phyloP scores from a whole-genome alignment of 2,888 invertebrate genomes.

The Tuta absoluta region DNA sequence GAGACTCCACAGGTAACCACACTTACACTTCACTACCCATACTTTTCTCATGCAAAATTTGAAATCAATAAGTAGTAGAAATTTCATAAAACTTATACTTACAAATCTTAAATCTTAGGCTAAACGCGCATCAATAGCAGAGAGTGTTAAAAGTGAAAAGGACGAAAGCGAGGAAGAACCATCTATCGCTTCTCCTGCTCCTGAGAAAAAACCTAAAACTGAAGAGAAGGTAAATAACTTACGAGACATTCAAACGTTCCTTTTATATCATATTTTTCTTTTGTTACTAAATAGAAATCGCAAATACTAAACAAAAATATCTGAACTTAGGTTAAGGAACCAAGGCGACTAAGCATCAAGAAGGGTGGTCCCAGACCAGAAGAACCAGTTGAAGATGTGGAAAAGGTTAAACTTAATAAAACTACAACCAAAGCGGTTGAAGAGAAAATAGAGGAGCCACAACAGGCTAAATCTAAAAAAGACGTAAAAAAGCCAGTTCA shows the following conservation, averaged over 20 bases:
- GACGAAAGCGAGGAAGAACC: constrained; percentile 66
- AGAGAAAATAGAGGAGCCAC: constrained; percentile 63
- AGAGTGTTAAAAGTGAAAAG: constrained; percentile 69
- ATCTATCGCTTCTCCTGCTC: constrained; percentile 59
- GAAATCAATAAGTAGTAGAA: not conserved
- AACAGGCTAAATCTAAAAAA: constrained; percentile 67
- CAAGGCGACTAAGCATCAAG: constrained; percentile 66
- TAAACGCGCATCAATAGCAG: constrained; percentile 71
- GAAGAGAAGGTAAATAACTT: constrained; percentile 55
- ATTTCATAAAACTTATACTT: constrained; percentile 28
- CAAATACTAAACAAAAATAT: not conserved
- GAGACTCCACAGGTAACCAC: constrained; percentile 71
- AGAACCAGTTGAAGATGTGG: constrained; percentile 70
- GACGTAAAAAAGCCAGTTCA: constrained; percentile 67
- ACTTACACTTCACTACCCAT: constrained; percentile 43
- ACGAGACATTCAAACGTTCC: not conserved
- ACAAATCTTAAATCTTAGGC: constrained; percentile 51
- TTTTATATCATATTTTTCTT: constrained; percentile 14
- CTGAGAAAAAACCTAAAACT: constrained; percentile 66
- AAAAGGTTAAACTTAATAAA: constrained; percentile 69
- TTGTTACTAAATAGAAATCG: constrained; percentile 1
- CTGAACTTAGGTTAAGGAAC: constrained; percentile 59
- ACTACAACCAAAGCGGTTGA: constrained; percentile 63
- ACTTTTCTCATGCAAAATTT: constrained; percentile 34
- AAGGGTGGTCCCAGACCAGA: constrained; percentile 68